Evolutionary conservation across 2,888 invertebrate genomes (phyloP), one percentile per base, ranked within the genome.

Genomic region (Serripes groenlandicus): DNA sequence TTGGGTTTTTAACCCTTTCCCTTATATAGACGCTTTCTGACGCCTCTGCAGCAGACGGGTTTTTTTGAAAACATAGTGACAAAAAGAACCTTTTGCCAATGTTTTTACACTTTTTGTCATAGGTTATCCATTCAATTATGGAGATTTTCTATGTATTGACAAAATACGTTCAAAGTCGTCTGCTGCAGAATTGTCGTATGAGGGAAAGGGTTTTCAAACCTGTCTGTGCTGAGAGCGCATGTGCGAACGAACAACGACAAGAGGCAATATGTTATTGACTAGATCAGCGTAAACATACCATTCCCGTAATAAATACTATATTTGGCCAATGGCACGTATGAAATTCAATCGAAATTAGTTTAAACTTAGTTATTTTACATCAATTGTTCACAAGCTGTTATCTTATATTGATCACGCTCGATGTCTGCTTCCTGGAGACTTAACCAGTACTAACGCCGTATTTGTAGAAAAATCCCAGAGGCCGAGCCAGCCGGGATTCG

Each of bases 1-100:
- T 66, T 42, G 30, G 37, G 66, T 66, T 66, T n/a, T 35, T n/a
- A 34, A 62, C 28, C 28, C n/a, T 28, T 18, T 60, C 32, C n/a
- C 23, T n/a, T 54, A 54, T 54, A 7, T 11, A 58, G 58, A 11
- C 28, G 58, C 58, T 26, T 28, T 28, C 4, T 26, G 26, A 23
- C 4, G 15, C n/a, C 23, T 28, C 23, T 58, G 58, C 15, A 23
- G 9, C 26, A 3, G 26, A 26, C 3, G 23, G 23, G 58, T 28
- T 26, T 58, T 58, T 3, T n/a, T n/a, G 52, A 7, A 52, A 11
- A 11, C 7, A 42, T 42, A 18, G 18, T 42, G 42, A 11, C 18
- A 11, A 18, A 42, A 11, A 42, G 18, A 42, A 42, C 42, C 11
- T 18, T 11, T 11, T 42, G 42, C 7, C 7, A 42, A 7, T 11